Base-by-base conservation (phyloP, 2,113 vertebrate genomes). In the Poeciliopsis turrubarensis region DNA sequence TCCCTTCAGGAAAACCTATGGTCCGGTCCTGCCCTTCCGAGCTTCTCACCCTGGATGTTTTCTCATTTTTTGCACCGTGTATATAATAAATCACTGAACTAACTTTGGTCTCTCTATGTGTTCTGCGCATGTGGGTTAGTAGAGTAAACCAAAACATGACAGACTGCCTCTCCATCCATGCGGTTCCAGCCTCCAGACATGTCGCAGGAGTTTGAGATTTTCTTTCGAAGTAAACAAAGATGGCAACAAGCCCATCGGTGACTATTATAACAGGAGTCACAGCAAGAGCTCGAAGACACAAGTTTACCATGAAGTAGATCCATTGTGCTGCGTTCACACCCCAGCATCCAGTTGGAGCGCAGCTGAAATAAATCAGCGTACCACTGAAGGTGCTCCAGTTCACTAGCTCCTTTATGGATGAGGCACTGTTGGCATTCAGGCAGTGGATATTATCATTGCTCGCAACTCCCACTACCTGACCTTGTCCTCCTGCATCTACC, bases 291-390 rank as follows among this genome's bases (percentile, higher is more conserved):
- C 3, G 44, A 31, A 63, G 19, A 25, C 7, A 12, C 62, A 0
- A 39, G 26, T 54, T 26, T 19, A 39, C 0, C 12, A 57, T 25
- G 15, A 74, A 4, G 62, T 0, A 66, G 29, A 86, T 0, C 0
- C 5, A 2, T 0, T 54, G 0, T 13, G 0, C 1, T 0, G 9
- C 2, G 62, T 71, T 68, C 6, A 83, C 39, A 60, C 76, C 87
- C 86, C 77, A 88, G 72, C 87, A 87, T 54, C 78, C 78, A 2
- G 44, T 30, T 13, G 54, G n/a, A 12, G 84, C 63, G 7, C 84
- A 91, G 63, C 79, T 89, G 69, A 25, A 0, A 60, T 87, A 72
- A 29, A 3, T 80, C 60, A 91, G 1, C 0, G 0, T 0, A 0
- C 12, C 17, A 3, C 3, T 4, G 2, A 44, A 0, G 3, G 11